Evolutionary conservation across 1,140 invertebrate species (phyloP).

Genomic region (Patella vulgata): DNA sequence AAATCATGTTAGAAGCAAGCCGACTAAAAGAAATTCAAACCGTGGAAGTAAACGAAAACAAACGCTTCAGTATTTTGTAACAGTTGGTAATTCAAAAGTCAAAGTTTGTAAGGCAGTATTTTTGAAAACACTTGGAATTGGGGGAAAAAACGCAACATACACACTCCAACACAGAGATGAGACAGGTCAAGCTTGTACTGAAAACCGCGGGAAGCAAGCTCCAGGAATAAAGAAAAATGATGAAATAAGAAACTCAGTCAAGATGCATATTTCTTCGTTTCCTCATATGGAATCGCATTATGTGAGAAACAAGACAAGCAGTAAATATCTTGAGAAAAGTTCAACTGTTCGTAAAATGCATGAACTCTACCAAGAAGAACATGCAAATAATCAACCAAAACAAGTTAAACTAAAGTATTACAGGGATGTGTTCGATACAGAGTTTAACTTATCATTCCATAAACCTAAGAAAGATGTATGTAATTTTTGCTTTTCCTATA

Average conservation of each 20-base stretch:
- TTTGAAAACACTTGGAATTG: too few species aligned
- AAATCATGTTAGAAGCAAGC: too few species aligned
- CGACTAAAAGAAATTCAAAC: too few species aligned
- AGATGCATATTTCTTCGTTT: conserved; percentile 15
- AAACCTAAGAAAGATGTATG: conserved; percentile 23
- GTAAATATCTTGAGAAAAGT: conserved; percentile 1
- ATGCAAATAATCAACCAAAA: background rate
- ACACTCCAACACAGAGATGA: conserved; percentile 3
- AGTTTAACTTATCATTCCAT: conserved; percentile 31
- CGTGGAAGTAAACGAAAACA: too few species aligned
- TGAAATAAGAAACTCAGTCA: conserved; percentile 1
- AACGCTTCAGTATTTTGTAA: too few species aligned
- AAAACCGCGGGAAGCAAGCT: background rate
- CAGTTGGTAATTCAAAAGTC: too few species aligned
- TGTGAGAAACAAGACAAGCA: conserved; percentile 19
- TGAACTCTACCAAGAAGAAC: conserved; percentile 14
- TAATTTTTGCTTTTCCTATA: too few species aligned
- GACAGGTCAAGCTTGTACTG: background rate
- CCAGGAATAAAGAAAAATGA: conserved; percentile 1
- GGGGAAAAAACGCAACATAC: too few species aligned
- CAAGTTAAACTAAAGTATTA: conserved; percentile 7
- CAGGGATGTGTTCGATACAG: conserved; percentile 16
- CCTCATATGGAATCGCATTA: conserved; percentile 21
- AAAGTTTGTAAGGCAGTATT: too few species aligned
- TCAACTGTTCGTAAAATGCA: conserved; percentile 23